Evolutionary conservation across 1,140 invertebrate species (phyloP).

Genomic region (Mylabris phalerata): DNA sequence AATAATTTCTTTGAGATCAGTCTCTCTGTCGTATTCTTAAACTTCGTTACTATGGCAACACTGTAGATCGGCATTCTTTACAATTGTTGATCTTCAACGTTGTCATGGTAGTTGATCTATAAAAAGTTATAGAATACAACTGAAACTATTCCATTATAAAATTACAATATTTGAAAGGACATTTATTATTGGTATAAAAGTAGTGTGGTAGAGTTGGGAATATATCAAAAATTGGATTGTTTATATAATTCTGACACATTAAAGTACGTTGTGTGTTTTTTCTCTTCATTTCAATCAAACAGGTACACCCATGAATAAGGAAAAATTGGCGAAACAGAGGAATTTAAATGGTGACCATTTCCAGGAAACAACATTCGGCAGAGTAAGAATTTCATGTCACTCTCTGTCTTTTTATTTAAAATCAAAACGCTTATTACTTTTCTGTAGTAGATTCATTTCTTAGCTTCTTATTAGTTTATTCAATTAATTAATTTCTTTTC

Average conservation of each 20-base stretch:
- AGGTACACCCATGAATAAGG: slow-evolving; percentile 72
- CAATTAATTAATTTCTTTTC: background rate
- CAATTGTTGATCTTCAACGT: too few species aligned
- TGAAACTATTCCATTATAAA: too few species aligned
- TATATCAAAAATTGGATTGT: background rate
- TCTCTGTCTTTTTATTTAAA: background rate
- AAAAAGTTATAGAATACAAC: too few species aligned
- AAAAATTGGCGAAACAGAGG: slow-evolving; percentile 66
- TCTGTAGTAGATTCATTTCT: background rate
- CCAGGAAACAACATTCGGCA: slow-evolving; percentile 66
- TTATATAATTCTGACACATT: background rate
- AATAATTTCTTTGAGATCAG: too few species aligned
- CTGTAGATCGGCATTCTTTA: too few species aligned
- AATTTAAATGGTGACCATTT: slow-evolving; percentile 57
- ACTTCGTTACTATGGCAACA: too few species aligned
- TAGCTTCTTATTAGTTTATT: slow-evolving; percentile 1
- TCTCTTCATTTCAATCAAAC: slow-evolving; percentile 30
- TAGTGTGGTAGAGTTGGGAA: background rate
- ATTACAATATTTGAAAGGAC: background rate
- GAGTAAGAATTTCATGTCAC: slow-evolving; percentile 49
- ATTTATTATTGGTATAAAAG: background rate
- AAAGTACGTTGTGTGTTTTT: slow-evolving; percentile 11
- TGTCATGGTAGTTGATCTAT: too few species aligned
- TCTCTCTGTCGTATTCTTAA: too few species aligned
- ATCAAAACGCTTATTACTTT: too few species aligned